phyloP scores from a whole-genome alignment of 2,888 invertebrate genomes.

The Anthoptus insignis region DNA sequence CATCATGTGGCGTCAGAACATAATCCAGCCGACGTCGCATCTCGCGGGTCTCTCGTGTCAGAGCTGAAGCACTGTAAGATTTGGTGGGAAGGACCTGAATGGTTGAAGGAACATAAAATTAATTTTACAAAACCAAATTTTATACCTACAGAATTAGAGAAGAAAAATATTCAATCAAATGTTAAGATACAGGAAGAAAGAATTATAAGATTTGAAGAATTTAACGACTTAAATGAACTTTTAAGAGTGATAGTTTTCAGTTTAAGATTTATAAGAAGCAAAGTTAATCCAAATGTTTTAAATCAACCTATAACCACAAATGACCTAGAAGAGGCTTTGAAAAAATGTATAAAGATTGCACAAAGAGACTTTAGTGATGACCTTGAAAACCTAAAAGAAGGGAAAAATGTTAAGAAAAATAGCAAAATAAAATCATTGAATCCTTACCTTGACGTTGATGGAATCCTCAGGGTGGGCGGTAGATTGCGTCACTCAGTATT shows the following conservation, averaged over 20 bases:
- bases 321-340: too few species aligned
- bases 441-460: conserved; percentile 42
- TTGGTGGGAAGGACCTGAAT: conserved; percentile 18
- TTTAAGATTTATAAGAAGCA: too few species aligned
- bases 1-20: conserved; percentile 17
- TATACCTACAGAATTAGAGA: too few species aligned
- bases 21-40: conserved; percentile 20
- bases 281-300: too few species aligned
- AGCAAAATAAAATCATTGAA: conserved; percentile 33
- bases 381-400: background rate
- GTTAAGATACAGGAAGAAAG: too few species aligned
- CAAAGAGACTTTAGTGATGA: conserved; percentile 5
- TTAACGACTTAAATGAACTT: too few species aligned
- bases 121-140: background rate
- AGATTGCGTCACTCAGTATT: conserved; percentile 39
- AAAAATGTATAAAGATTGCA: too few species aligned
- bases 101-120: conserved; percentile 23
- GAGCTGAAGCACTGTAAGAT: conserved; percentile 3
- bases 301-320: too few species aligned
- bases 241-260: too few species aligned
- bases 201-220: too few species aligned
- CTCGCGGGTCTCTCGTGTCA: conserved; percentile 1
- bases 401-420: conserved; percentile 4
- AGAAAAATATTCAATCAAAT: too few species aligned
- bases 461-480: conserved; percentile 50